A percentile compares a stretch with the other conserved stretches of the same genome.
Conservation (phyloP, 2,113 vertebrate species). For the Indri indri region DNA sequence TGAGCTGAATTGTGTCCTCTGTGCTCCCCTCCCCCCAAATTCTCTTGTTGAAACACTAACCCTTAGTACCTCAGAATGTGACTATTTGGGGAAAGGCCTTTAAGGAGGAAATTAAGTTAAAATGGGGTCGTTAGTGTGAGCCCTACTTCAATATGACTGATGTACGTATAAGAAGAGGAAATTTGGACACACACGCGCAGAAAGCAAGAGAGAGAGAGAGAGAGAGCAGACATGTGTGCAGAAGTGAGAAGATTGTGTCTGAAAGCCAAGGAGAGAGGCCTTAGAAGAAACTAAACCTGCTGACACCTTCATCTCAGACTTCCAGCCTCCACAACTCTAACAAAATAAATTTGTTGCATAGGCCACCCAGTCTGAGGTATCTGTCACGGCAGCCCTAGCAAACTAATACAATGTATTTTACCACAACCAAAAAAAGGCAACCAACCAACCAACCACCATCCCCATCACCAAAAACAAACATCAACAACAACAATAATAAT, state of each 20-base stretch:
- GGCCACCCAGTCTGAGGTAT: too few species aligned
- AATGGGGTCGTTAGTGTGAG: not conserved
- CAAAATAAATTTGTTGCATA: not conserved
- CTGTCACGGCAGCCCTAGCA: not conserved
- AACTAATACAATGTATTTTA: not conserved
- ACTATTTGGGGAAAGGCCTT: not conserved
- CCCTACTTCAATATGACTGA: not conserved
- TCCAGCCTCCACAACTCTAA: not conserved
- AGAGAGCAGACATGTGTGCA: not conserved
- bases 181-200: not conserved
- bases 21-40: too few species aligned
- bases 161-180: not conserved
- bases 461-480: not conserved
- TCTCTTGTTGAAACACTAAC: not conserved
- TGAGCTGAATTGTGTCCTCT: not conserved
- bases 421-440: not conserved
- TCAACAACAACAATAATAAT: too few species aligned
- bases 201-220: not conserved
- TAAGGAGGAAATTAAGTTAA: not conserved
- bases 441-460: not conserved
- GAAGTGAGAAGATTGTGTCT: not conserved
- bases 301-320: not conserved
- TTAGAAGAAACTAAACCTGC: not conserved
- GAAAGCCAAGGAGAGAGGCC: not conserved
- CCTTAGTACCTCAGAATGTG: not conserved